These are phyloP conservation scores for Pelobates cultripes DNA, from an alignment of 2,797 vertebrate genomes.

Conservation along the genomic window DNA sequence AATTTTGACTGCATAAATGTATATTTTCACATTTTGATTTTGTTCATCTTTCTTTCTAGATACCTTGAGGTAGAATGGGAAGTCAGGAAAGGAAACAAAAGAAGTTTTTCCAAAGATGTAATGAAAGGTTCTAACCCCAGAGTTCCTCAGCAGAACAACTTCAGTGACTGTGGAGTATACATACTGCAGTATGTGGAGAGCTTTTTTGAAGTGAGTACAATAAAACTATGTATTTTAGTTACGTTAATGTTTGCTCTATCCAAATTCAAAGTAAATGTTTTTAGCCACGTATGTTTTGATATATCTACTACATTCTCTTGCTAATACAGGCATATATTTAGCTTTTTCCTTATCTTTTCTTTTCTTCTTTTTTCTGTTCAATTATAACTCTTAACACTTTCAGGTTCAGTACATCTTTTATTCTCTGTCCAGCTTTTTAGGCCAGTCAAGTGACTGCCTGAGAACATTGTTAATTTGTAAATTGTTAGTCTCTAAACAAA, in stretches of 20 bases:
- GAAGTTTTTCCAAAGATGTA: constrained; percentile 92
- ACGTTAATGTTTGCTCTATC: neutral
- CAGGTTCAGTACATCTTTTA: too few relatives aligned
- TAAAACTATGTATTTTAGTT: neutral
- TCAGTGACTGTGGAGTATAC: constrained; percentile 96
- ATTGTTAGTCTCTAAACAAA: too few relatives aligned
- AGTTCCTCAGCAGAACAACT: constrained; percentile 98
- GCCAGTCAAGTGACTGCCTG: too few relatives aligned
- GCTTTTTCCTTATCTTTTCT: too few relatives aligned
- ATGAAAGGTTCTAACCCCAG: constrained; percentile 96
- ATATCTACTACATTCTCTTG: too few relatives aligned
- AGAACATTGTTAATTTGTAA: too few relatives aligned
- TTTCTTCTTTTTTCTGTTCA: too few relatives aligned
- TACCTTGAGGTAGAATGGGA: constrained; percentile 98
- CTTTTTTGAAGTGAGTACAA: constrained; percentile 89
- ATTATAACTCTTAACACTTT: too few relatives aligned
- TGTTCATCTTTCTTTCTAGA: constrained; percentile 68
- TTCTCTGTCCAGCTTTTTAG: too few relatives aligned
- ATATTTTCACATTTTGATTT: neutral
- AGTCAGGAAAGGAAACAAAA: constrained; percentile 84
- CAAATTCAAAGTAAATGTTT: neutral
- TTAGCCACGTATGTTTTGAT: too few relatives aligned
- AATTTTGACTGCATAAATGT: neutral
- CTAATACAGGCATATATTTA: too few relatives aligned
- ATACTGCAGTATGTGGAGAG: constrained; percentile 96